Base-by-base conservation (phyloP, 2,797 vertebrate genomes). In the Oophaga sylvatica region DNA sequence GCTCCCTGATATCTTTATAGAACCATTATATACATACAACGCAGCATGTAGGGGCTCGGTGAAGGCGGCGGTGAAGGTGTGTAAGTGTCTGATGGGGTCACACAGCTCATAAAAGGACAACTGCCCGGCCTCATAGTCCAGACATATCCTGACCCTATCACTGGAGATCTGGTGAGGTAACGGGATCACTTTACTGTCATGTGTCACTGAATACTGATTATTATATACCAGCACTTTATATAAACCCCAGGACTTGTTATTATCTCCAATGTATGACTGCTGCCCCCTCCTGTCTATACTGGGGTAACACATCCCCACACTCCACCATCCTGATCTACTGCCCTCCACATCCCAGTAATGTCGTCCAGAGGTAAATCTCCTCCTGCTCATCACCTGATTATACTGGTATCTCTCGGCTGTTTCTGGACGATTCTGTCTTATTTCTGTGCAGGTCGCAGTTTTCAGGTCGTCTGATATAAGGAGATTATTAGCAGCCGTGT, bases 121-220 rank as follows among this genome's bases (percentile, higher is more conserved):
- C n/a, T 41, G 65, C 9, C 81, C 81, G 29, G 81, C 65, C 48
- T 83, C 67, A 60, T 73, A 83, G 12, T 83, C 81, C 67, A 83
- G 26, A 59, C 48, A 53, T 8, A 53, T 53, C 48, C 48, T 53
- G 48, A 53, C 48, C 9, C 48, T 53, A 15, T 62, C 16, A 57
- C 48, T 26, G 67, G 81, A 57, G 10, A 26, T 5, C 67, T 31
- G 56, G 41, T 29, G 15, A 7, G 1, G 8, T 7, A 71, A 31
- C 13, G 5, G 22, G 20, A 29, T 20, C 15, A 13, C 15, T 57
- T 59, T 20, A 19, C 15, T 9, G 5, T 70, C 19, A 29, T 71
- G n/a, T 15, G 20, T 56, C 17, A 29, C 67, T 16, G 17, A 57
- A 68, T 80, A 86, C 10, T 70, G 60, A 68, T 48, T 56, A 10